phyloP scores from a whole-genome alignment of 2,797 vertebrate genomes.

The Gymnopithys bicolor region DNA sequence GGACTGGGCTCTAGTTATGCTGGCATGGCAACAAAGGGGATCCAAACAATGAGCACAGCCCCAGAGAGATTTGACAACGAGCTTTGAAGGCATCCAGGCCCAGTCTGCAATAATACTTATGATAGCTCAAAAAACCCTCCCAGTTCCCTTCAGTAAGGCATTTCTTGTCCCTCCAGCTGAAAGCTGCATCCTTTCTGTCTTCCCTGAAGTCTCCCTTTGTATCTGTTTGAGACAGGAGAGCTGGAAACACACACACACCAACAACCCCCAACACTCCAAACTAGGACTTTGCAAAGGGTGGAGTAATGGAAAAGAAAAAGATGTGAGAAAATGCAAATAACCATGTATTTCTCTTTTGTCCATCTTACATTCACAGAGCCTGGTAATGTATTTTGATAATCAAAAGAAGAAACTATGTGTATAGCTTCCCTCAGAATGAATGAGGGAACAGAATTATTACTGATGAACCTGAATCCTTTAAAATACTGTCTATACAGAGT shows the following conservation, averaged over 20 bases:
- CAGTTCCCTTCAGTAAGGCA: neutral
- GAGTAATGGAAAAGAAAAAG: neutral
- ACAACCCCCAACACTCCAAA: neutral
- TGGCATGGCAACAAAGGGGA: neutral
- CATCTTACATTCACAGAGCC: neutral
- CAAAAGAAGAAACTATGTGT: neutral
- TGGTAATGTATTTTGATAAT: neutral
- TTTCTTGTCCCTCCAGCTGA: neutral
- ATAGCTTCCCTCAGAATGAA: neutral
- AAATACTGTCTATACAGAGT: neutral
- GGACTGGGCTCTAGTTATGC: neutral
- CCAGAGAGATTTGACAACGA: neutral
- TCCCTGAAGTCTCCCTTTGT: neutral
- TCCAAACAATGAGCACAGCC: neutral
- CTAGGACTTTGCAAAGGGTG: neutral
- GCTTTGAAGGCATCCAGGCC: neutral
- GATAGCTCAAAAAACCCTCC: neutral
- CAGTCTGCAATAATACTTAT: neutral
- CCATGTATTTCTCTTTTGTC: neutral
- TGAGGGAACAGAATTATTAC: neutral
- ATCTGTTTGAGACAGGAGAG: neutral
- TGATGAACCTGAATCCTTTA: neutral
- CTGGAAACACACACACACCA: neutral
- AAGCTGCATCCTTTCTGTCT: neutral
- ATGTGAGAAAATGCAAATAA: neutral